Conservation (phyloP, 2,797 vertebrate genomes). For the Clangula hyemalis region DNA sequence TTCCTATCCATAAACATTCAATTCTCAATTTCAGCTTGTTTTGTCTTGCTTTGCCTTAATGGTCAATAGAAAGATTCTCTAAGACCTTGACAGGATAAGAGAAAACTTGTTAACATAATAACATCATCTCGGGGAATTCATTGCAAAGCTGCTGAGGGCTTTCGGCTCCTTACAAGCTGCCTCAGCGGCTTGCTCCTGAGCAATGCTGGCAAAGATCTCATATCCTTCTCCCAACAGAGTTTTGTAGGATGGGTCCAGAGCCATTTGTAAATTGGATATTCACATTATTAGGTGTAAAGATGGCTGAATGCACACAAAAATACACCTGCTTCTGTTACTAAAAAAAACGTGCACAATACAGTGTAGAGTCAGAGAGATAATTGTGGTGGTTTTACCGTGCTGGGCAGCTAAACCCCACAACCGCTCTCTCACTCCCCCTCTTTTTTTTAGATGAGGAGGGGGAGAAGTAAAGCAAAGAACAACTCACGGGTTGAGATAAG, state of each 20-base stretch:
- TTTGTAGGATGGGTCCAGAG: constrained; percentile 22
- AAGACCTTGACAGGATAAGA: constrained; percentile 49
- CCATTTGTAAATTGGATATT: constrained; percentile 30
- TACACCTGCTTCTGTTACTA: not conserved
- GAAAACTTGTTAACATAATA: constrained; percentile 62
- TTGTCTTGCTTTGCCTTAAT: constrained; percentile 52
- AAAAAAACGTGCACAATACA: not conserved
- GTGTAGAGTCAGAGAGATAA: not conserved
- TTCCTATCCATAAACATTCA: constrained; percentile 53
- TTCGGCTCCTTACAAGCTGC: constrained; percentile 46
- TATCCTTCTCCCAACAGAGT: constrained; percentile 21
- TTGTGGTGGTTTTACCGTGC: too few relatives aligned
- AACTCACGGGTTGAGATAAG: too few relatives aligned
- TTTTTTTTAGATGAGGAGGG: too few relatives aligned
- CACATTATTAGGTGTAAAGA: constrained; percentile 41
- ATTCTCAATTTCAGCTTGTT: constrained; percentile 42
- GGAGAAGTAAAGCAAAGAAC: too few relatives aligned
- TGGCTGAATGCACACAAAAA: not conserved
- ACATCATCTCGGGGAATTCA: constrained; percentile 20
- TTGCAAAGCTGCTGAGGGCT: constrained; percentile 19
- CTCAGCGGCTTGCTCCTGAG: not conserved
- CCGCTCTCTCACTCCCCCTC: too few relatives aligned
- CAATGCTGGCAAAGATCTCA: constrained; percentile 13
- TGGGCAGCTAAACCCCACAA: too few relatives aligned
- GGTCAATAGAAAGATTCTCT: constrained; percentile 39